Evolutionary conservation across 2,113 vertebrate species (phyloP).

Genomic region (Eidolon helvum): DNA sequence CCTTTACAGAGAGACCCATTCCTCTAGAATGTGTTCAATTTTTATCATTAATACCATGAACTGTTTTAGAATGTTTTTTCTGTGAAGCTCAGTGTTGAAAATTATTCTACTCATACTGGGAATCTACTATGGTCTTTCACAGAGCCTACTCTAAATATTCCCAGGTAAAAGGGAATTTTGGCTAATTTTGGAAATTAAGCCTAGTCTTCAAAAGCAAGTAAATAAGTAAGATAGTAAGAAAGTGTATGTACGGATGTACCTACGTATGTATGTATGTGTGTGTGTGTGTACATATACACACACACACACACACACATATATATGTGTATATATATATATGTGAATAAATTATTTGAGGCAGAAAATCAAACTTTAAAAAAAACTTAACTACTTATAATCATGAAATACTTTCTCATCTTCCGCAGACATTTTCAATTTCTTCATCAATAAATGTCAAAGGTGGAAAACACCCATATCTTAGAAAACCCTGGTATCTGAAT

Average conservation of each 20-base stretch:
- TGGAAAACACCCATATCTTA: not conserved
- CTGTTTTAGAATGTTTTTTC: not conserved
- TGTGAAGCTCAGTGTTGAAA: not conserved
- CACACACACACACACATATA: no score
- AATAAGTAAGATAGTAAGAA: not conserved
- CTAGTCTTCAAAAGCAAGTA: not conserved
- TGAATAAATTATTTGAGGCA: not conserved
- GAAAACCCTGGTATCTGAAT: not conserved
- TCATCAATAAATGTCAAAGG: constrained; percentile 5
- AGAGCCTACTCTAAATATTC: not conserved
- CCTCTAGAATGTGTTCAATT: not conserved
- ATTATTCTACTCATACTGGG: not conserved
- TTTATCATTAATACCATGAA: not conserved
- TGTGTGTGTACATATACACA: not conserved
- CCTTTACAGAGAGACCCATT: not conserved
- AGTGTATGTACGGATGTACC: not conserved
- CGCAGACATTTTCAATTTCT: constrained; percentile 1
- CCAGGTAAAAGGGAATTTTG: not conserved
- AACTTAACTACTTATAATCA: not conserved
- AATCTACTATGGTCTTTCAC: not conserved
- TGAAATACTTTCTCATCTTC: not conserved
- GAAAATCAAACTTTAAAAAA: constrained; percentile 5
- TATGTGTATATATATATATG: not conserved
- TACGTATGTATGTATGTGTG: not conserved
- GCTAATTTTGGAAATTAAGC: not conserved